phyloP scores from a whole-genome alignment of 2,888 invertebrate species.

The Scaptomyza caliginosa region DNA sequence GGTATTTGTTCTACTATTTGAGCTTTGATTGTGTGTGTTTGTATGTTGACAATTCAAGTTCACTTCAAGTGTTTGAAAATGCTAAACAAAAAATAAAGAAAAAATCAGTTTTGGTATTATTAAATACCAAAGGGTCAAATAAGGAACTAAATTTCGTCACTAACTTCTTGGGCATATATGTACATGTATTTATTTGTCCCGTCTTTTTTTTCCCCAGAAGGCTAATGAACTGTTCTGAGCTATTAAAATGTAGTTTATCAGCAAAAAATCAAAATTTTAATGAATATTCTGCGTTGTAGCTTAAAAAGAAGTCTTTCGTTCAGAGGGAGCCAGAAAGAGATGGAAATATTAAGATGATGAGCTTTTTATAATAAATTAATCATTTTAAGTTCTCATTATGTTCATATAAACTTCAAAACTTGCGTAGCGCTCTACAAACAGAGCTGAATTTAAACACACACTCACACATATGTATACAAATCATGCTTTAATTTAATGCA shows the following conservation, averaged over 20 bases:
- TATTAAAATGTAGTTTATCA: conserved; percentile 51
- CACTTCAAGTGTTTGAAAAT: not conserved
- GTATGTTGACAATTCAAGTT: not conserved
- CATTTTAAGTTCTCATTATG: conserved; percentile 16
- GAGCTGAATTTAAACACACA: conserved; percentile 40
- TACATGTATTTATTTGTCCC: not conserved
- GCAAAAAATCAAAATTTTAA: conserved; percentile 23
- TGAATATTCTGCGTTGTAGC: not conserved
- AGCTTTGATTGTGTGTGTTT: conserved; percentile 12
- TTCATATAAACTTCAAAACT: conserved; percentile 8
- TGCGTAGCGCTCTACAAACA: conserved; percentile 35
- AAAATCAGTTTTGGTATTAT: not conserved
- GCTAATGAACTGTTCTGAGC: conserved; percentile 64
- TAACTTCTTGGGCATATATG: not conserved
- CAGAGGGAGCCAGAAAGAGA: not conserved
- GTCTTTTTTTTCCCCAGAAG: conserved; percentile 6
- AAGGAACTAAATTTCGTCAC: not conserved
- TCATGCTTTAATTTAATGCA: conserved; percentile 59
- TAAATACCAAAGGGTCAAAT: not conserved
- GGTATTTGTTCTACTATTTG: conserved; percentile 7
- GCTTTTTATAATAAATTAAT: conserved; percentile 40
- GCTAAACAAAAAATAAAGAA: not conserved
- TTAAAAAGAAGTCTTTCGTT: not conserved
- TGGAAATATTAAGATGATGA: conserved; percentile 10
- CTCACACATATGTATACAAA: conserved; percentile 18